Evolutionary conservation across 2,888 invertebrate species (phyloP).

Genomic region (Drosophila gaucha): DNA sequence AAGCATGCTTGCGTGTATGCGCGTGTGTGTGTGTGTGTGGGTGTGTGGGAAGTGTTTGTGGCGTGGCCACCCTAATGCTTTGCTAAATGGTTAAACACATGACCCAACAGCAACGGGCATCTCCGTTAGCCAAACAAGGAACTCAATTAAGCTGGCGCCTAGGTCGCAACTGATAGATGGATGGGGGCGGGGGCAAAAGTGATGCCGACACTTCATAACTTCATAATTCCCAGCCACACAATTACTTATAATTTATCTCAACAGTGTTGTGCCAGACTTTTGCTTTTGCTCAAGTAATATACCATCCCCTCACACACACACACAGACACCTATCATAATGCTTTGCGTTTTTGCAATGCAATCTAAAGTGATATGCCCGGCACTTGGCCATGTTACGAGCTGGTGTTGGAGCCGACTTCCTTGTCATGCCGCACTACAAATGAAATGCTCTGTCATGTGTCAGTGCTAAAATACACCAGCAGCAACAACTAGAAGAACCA

Average conservation of each 20-base stretch:
- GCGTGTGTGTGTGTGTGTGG: constrained; percentile 2
- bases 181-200: constrained; percentile 4
- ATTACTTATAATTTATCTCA: constrained; percentile 62
- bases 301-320: neutral
- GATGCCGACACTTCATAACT: constrained; percentile 58
- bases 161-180: constrained; percentile 8
- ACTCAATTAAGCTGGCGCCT: constrained; percentile 57
- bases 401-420: constrained; percentile 56
- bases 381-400: constrained; percentile 32
- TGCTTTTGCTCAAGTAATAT: constrained; percentile 14
- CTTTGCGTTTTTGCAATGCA: constrained; percentile 53
- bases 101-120: constrained; percentile 8
- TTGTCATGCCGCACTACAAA: constrained; percentile 71
- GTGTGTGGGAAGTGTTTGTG: constrained; percentile 42
- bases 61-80: constrained; percentile 45
- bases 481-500: constrained; percentile 25
- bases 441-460: constrained; percentile 80
- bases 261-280: constrained; percentile 28
- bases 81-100: constrained; percentile 48
- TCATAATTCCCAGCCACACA: constrained; percentile 50
- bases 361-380: constrained; percentile 45
- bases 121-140: constrained; percentile 29
- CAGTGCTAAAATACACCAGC: constrained; percentile 64
- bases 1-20: constrained; percentile 20
- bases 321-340: constrained; percentile 15